Percentiles rank a stretch among this genome's conserved stretches.
phyloP scores from a whole-genome alignment of 2,888 invertebrate genomes.

The Calliphora vomitoria region DNA sequence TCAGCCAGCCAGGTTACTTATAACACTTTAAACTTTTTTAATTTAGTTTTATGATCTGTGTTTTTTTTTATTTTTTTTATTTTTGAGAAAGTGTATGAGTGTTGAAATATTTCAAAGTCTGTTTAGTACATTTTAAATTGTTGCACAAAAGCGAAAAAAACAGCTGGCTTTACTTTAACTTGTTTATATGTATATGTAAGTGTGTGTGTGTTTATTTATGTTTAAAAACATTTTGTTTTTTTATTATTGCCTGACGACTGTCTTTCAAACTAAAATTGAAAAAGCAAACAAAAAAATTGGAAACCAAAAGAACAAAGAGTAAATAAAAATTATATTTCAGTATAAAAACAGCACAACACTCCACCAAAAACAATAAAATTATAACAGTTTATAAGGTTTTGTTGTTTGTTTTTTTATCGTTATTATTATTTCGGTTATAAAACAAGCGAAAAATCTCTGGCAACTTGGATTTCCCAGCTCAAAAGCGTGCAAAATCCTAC shows the following conservation, averaged over 20 bases:
- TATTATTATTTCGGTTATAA: conserved; percentile 3
- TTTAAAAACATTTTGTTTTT: conserved; percentile 12
- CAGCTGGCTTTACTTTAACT: background rate
- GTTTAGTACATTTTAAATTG: conserved; percentile 40
- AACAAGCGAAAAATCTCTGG: conserved; percentile 26
- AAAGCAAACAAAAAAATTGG: background rate
- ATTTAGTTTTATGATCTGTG: conserved; percentile 60
- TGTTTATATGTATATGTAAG: background rate
- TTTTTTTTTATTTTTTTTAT: background rate
- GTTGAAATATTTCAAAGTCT: background rate
- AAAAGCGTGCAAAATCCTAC: conserved; percentile 29
- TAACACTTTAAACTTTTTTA: conserved; percentile 67
- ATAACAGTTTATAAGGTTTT: background rate
- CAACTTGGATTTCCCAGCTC: conserved; percentile 1
- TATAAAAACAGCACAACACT: background rate
- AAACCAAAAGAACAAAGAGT: conserved; percentile 11
- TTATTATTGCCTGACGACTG: conserved; percentile 26
- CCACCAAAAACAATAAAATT: background rate
- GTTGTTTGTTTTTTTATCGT: background rate
- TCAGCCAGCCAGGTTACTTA: conserved; percentile 28
- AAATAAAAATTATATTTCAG: conserved; percentile 33
- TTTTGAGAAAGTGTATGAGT: background rate
- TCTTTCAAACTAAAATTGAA: conserved; percentile 9
- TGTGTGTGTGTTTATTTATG: conserved; percentile 11
- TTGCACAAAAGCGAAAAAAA: conserved; percentile 14